Evolutionary conservation across 1,140 invertebrate genomes (phyloP), one percentile per base, ranked within the genome.

Genomic region (Formica exsecta): DNA sequence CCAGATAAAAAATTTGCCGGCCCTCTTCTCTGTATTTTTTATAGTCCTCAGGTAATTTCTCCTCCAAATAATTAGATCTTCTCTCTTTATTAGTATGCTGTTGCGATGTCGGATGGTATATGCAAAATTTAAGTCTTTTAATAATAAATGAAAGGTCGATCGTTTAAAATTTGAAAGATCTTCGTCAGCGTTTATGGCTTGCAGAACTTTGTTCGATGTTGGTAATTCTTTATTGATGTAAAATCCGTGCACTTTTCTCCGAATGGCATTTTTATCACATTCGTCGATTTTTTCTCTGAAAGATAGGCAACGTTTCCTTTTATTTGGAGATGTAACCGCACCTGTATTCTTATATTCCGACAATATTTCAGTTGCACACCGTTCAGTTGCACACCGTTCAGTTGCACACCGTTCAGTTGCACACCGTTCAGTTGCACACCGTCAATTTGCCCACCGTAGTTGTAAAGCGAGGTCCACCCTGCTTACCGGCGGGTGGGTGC

Each of bases 211-310:
- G 6, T 16, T 8, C 2, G 54, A 71, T 9, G 44, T 71, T 29
- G 44, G 44, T n/a, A 44, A 70, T 32, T 71, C 25, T 32, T 71
- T 32, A 19, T 51, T 54, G 1, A 51, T 9, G 32, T 71, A 71
- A 71, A 51, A 71, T 54, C 51, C 68, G 3, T 48, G 19, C 29
- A 71, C 25, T 71, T 71, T 71, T 71, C 3, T 51, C 0, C 44
- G 25, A 71, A 71, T 71, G 4, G 16, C 16, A 51, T 19, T 71
- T 9, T 71, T 71, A 8, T 32, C 68, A 51, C 2, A 71, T 71
- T 71, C 44, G 16, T 71, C 44, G 0, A 71, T 11, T 54, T 29
- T 48, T 51, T 51, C 25, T 51, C n/a, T 51, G 19, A 51, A 71
- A 70, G 22, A 11, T 32, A n/a, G 16, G 3, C 68, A 22, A 71